Conservation (phyloP, 2,888 invertebrate genomes). For the Strigamia maritima region DNA sequence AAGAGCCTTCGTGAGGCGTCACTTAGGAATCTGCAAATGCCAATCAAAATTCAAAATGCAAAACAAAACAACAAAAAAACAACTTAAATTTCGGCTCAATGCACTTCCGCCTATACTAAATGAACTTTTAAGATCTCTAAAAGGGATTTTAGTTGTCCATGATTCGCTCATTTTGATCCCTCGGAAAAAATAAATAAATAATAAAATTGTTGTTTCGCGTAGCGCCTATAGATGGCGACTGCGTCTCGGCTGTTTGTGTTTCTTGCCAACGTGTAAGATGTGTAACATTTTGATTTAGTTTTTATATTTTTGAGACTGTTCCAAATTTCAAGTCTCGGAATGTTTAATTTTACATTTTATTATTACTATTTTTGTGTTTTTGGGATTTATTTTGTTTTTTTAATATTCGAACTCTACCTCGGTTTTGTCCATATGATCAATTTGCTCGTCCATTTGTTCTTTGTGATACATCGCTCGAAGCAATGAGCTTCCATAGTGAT, state of each 20-base stretch:
- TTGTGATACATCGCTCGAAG: conserved; percentile 71
- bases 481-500: conserved; percentile 67
- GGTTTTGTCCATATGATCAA: conserved; percentile 65
- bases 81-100: background rate
- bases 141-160: background rate
- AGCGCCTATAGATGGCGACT: background rate
- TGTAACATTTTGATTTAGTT: background rate
- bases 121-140: background rate
- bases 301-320: background rate
- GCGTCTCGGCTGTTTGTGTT: background rate
- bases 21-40: conserved; percentile 7
- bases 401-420: background rate
- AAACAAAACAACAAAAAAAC: background rate
- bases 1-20: conserved; percentile 15
- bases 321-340: background rate
- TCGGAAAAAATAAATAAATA: background rate
- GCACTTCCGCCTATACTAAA: background rate
- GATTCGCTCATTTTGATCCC: background rate
- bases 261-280: no score
- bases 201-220: background rate
- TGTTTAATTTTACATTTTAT: background rate
- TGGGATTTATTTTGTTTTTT: background rate
- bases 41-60: background rate
- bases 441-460: conserved; percentile 66
- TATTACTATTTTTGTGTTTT: background rate